These are phyloP conservation scores for Archocentrus centrarchus DNA, from an alignment of 2,113 vertebrate genomes.

Conservation along the genomic window DNA sequence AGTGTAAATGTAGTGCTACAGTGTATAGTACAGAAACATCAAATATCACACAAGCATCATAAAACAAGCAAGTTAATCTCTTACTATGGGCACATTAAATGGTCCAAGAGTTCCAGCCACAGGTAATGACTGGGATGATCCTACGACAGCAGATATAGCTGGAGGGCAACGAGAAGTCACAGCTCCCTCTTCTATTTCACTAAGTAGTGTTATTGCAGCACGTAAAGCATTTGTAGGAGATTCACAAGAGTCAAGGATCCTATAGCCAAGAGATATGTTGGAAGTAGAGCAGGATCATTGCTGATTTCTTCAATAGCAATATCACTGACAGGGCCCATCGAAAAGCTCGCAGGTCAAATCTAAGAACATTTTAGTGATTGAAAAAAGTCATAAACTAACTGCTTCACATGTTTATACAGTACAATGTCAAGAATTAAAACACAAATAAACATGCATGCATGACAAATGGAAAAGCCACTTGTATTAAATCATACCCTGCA, in stretches of 20 bases:
- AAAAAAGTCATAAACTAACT: neutral
- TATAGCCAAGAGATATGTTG: conserved; percentile 79
- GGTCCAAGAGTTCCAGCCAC: too few relatives aligned
- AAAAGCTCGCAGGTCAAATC: conserved; percentile 81
- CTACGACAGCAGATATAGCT: too few relatives aligned
- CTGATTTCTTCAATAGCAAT: conserved; percentile 83
- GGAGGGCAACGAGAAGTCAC: too few relatives aligned
- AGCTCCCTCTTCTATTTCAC: too few relatives aligned
- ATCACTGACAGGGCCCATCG: conserved; percentile 82
- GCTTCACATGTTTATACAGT: rapidly evolving
- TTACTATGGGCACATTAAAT: too few relatives aligned
- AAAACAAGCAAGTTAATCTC: too few relatives aligned
- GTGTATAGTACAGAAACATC: too few relatives aligned
- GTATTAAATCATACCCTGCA: conserved; percentile 67
- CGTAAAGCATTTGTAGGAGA: conserved; percentile 70
- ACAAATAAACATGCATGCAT: neutral
- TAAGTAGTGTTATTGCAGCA: too few relatives aligned
- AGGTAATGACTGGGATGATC: too few relatives aligned
- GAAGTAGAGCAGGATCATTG: conserved; percentile 69
- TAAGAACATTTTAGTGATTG: conserved; percentile 25
- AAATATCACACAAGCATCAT: too few relatives aligned
- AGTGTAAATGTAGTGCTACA: too few relatives aligned
- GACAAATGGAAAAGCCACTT: neutral
- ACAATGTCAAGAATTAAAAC: neutral
- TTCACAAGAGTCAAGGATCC: conserved; percentile 80